Evolutionary conservation across 2,888 invertebrate species (phyloP), one percentile per base, ranked within the genome.

Genomic region (Phaedon cochleariae): DNA sequence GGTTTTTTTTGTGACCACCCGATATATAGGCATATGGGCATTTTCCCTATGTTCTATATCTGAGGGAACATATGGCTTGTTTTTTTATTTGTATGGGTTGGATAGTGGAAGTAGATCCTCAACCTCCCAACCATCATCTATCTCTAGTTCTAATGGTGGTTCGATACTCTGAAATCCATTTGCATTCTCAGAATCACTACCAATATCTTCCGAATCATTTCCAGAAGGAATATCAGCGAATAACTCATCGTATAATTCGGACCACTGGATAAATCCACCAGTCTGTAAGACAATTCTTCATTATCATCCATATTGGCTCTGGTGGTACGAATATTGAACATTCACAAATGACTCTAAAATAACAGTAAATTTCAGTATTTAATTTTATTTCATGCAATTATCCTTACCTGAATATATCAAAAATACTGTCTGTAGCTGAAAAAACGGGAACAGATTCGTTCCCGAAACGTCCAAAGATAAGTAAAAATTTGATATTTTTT

Each of bases 271-370:
- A 18, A 21, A 49, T 7, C 15, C 22, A 49, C 49, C 20, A 21
- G 12, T 15, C 49, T 21, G 21, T 18, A 21, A 7, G 22, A 10
- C 21, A 49, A 21, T 21, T 49, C 21, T 21, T 49, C 21, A 5
- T 21, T 49, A 49, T 49, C 22, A 49, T 49, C 22, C 51, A 51
- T 51, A 22, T 6, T 18, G 6, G 22, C 51, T 51, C 18, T 10
- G 51, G 51, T 51, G 51, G 51, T 51, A 20, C 22, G 10, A 20
- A 51, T 21, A 10, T 51, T 20, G n/a, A 51, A 51, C n/a, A n/a
- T n/a, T n/a, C 51, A 51, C 18, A 21, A 18, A 3, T 22, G 10
- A 1, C 51, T 51, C 1, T 21, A n/a, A 5, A 21, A 2, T 51
- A 22, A 3, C 22, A 22, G 22, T 18, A 51, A 20, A 22, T n/a